Evolutionary conservation across 1,140 invertebrate genomes (phyloP).

Genomic region (Dendrolimus punctatus): DNA sequence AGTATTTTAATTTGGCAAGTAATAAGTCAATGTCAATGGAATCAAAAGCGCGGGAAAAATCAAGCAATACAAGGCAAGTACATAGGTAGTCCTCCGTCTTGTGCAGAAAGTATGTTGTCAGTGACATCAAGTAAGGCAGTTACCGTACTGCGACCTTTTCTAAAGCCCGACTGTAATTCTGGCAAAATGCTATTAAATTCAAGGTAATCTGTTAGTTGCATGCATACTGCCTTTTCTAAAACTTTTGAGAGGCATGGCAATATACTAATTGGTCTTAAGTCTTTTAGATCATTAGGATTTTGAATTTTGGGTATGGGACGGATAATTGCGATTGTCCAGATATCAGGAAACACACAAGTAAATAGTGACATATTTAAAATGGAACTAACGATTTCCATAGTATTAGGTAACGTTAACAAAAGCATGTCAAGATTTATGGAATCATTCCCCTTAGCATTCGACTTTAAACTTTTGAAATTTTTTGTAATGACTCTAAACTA

Average conservation of each 20-base stretch:
- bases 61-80: conserved; percentile 5
- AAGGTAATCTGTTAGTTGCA: too few species aligned
- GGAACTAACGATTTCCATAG: background rate
- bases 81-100: conserved; percentile 5
- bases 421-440: conserved; percentile 13
- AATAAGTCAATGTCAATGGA: too few species aligned
- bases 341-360: conserved; percentile 3
- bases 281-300: too few species aligned
- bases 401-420: conserved; percentile 2
- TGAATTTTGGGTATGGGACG: too few species aligned
- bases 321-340: too few species aligned
- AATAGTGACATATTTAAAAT: conserved; percentile 6
- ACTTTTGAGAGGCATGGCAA: too few species aligned
- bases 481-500: too few species aligned
- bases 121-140: conserved; percentile 9
- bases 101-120: conserved; percentile 8
- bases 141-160: conserved; percentile 8
- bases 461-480: conserved; percentile 7
- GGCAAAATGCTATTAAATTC: conserved; percentile 7
- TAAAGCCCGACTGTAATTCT: conserved; percentile 9
- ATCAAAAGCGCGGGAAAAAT: too few species aligned
- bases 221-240: too few species aligned
- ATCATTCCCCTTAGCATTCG: conserved; percentile 13
- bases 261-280: too few species aligned
- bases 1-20: too few species aligned